Percentiles rank a stretch among this genome's conserved stretches.
Conservation (phyloP, 1,140 invertebrate genomes). For the Drosophila willistoni region DNA sequence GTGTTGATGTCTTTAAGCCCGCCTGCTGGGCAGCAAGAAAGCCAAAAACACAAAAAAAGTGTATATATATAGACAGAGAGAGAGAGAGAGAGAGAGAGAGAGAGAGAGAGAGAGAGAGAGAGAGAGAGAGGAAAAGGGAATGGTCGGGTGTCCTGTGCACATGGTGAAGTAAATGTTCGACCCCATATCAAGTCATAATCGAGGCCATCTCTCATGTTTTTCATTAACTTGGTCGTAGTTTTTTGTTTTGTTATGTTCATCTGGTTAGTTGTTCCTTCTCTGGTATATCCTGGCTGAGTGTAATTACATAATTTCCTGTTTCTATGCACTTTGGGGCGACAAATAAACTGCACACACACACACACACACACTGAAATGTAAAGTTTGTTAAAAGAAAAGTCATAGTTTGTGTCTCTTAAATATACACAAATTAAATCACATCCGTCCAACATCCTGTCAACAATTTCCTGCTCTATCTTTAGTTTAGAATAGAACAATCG, state of each 20-base stretch:
- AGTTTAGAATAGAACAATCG: slow-evolving; percentile 59
- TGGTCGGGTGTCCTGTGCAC: slow-evolving; percentile 18
- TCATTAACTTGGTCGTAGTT: slow-evolving; percentile 8
- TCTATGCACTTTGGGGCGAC: slow-evolving; percentile 33
- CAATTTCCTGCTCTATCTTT: slow-evolving; percentile 57
- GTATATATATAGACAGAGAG: too few species aligned
- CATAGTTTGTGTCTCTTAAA: slow-evolving; percentile 26
- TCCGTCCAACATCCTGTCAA: slow-evolving; percentile 74
- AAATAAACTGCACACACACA: slow-evolving; percentile 54
- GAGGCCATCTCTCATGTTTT: slow-evolving; percentile 30
- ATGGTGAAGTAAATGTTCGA: slow-evolving; percentile 32
- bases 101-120: too few species aligned
- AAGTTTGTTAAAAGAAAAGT: slow-evolving; percentile 47
- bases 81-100: too few species aligned
- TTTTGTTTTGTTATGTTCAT: not conserved
- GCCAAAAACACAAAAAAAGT: not conserved
- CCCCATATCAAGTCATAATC: slow-evolving; percentile 55
- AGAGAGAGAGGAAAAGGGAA: not conserved
- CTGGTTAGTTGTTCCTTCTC: slow-evolving; percentile 4
- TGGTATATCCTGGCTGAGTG: slow-evolving; percentile 32
- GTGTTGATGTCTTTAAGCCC: slow-evolving; percentile 57
- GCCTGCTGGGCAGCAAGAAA: slow-evolving; percentile 31
- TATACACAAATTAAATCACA: slow-evolving; percentile 69
- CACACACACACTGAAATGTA: slow-evolving; percentile 22
- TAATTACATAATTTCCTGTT: slow-evolving; percentile 71